Conservation (phyloP, 2,113 vertebrate genomes). For the Nanger granti region DNA sequence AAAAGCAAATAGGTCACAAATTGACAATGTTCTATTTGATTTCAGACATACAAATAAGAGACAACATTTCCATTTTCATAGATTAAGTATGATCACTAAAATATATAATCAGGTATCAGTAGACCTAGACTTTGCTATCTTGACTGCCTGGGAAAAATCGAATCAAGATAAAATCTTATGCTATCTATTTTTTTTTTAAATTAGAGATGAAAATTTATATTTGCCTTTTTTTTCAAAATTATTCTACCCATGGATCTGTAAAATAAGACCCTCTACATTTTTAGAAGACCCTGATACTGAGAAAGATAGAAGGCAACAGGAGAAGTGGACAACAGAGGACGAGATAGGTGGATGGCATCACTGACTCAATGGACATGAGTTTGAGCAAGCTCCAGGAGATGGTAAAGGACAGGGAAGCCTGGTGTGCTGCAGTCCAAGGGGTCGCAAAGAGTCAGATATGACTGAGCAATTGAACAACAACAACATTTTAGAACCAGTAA, state of each 20-base stretch:
- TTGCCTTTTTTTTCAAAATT: neutral
- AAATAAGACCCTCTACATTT: neutral
- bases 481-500: neutral
- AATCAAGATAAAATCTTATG: neutral
- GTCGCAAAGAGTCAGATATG: accelerated
- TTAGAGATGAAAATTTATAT: neutral
- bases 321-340: neutral
- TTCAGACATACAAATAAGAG: neutral
- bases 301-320: neutral
- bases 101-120: neutral
- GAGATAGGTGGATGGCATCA: neutral
- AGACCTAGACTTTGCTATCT: neutral
- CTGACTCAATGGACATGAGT: neutral
- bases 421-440: neutral
- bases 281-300: neutral
- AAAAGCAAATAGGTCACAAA: neutral
- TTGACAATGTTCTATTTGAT: neutral
- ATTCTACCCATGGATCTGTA: neutral
- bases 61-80: neutral
- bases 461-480: neutral
- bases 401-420: neutral
- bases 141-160: neutral
- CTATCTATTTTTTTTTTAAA: neutral
- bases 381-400: neutral
- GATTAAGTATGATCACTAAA: neutral